phyloP scores from a whole-genome alignment of 2,113 vertebrate genomes.

The Cryptomyrus ogoouensis region DNA sequence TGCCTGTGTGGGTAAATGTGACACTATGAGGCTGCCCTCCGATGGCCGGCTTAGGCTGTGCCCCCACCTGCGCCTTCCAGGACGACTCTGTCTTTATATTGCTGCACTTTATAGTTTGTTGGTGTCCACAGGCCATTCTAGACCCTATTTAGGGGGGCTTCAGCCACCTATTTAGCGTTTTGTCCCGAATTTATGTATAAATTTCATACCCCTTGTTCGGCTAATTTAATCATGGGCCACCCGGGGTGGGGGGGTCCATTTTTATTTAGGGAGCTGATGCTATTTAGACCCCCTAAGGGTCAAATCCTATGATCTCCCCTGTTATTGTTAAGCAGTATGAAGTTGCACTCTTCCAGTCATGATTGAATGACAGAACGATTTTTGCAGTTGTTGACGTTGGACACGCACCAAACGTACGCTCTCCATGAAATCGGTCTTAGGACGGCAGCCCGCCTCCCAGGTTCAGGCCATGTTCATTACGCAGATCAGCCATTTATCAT shows the following conservation, averaged over 20 bases:
- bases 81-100: background rate
- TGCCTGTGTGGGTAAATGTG: background rate
- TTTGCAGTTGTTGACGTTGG: background rate
- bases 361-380: background rate
- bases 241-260: too few species aligned
- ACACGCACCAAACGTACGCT: background rate
- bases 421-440: background rate
- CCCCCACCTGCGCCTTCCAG: background rate
- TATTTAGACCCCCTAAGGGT: background rate
- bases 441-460: background rate
- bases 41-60: background rate
- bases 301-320: background rate
- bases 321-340: background rate
- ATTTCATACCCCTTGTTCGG: background rate
- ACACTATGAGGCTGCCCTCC: background rate
- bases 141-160: background rate
- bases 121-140: background rate
- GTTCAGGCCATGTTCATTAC: background rate
- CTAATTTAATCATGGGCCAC: background rate
- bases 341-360: background rate
- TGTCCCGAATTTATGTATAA: background rate
- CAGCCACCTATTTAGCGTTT: background rate
- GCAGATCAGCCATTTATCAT: background rate
- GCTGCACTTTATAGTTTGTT: background rate
- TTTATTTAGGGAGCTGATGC: background rate